Base-by-base conservation (phyloP, 2,113 vertebrate species). In the Datnioides undecimradiatus region DNA sequence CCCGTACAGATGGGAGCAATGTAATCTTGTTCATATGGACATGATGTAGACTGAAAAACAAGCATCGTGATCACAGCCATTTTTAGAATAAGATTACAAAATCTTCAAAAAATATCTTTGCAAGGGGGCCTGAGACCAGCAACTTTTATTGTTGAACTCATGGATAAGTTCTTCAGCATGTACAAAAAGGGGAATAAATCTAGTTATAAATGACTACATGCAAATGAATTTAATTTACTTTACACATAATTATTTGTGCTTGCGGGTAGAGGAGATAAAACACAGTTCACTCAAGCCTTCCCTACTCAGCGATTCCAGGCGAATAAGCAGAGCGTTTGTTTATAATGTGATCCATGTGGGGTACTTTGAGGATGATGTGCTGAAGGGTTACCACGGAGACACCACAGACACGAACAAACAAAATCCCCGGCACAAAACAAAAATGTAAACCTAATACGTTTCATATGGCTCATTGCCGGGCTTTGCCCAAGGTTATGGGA, bases 271-370 rank as follows among this genome's bases (percentile, higher is more conserved):
- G 52, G 68, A 87, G 80, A 91, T 83, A 82, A 87, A 88, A 87
- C 68, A 67, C 73, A 75, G 80, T 87, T 86, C 63, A 77, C 71
- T 86, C 60, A 60, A 82, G 82, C 63, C 48, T 69, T 79, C 54
- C 62, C 75, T 38, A 27, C 67, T 85, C 73, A 73, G 63, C 23
- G 34, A 91, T 91, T 92, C 82, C 90, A 91, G 80, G 68, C 51
- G 4, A 87, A 87, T 85, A 81, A 86, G 79, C 75, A 69, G 64
- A 66, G 87, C 72, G 66, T 90, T 93, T 86, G 73, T 86, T 84
- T 85, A 90, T 94, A 94, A 94, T 94, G 88, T 65, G 88, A 95
- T 89, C 93, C 92, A 93, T 94, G 93, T 94, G 95, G 93, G 94
- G 93, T 94, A 91, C 89, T 90, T 81, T 84, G 80, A 85, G 81